These are phyloP conservation scores for Delichon dasypus DNA, from an alignment of 2,797 vertebrate species.

Conservation along the genomic window DNA sequence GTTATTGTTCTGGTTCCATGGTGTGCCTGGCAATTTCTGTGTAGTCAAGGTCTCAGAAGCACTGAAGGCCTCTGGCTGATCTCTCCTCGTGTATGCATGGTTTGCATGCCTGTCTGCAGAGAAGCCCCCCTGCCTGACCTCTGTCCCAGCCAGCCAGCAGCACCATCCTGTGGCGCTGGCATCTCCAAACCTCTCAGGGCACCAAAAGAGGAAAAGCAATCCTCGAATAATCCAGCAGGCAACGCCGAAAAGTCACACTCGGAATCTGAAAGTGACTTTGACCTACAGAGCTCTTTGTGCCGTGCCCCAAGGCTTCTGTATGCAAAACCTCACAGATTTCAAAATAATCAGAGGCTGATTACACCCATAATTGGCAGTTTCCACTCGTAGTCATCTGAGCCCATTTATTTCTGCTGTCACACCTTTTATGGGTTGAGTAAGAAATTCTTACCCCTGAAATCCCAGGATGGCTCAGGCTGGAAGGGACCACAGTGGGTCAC, in stretches of 20 bases:
- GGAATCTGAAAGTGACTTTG: neutral
- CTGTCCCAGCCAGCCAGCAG: neutral
- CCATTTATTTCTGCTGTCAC: neutral
- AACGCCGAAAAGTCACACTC: neutral
- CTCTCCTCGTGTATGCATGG: neutral
- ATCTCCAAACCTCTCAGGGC: neutral
- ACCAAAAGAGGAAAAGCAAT: neutral
- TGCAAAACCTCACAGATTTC: neutral
- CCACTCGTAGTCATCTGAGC: neutral
- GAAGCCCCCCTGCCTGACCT: neutral
- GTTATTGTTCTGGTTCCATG: neutral
- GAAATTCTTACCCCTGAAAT: neutral
- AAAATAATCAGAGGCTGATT: neutral
- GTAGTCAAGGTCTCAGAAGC: neutral
- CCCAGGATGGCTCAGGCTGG: neutral
- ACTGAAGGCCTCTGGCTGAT: constrained; percentile 26
- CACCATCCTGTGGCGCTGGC: constrained; percentile 26
- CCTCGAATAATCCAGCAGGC: neutral
- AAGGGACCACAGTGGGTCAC: too few relatives aligned
- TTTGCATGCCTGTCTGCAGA: neutral
- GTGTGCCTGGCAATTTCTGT: neutral
- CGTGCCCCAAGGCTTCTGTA: neutral
- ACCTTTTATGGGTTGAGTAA: neutral
- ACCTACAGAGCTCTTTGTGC: neutral
- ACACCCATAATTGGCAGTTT: neutral